Conservation (phyloP, 1,140 invertebrate genomes). For the Drosophila nigromelanica region DNA sequence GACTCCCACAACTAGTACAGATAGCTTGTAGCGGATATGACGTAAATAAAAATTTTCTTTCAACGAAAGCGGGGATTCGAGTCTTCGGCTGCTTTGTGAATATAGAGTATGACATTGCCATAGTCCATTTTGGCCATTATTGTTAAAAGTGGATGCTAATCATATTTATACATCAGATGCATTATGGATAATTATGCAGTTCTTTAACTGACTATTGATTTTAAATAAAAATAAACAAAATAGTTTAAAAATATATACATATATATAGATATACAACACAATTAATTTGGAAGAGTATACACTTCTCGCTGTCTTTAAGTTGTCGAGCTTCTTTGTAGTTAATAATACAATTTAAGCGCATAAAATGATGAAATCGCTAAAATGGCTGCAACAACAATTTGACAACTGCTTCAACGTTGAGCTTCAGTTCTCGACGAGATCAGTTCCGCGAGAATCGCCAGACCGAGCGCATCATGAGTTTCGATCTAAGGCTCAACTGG, state of each 20-base stretch:
- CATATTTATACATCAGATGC: too few relatives aligned
- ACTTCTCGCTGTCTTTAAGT: not conserved
- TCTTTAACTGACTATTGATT: too few relatives aligned
- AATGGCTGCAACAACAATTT: constrained; percentile 7
- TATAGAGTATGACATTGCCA: too few relatives aligned
- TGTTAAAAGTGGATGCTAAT: too few relatives aligned
- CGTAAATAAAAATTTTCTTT: too few relatives aligned
- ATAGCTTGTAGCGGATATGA: not conserved
- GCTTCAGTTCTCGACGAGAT: constrained; percentile 28
- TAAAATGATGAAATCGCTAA: not conserved
- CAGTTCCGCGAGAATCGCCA: constrained; percentile 47
- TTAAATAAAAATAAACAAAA: too few relatives aligned
- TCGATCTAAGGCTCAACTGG: constrained; percentile 19
- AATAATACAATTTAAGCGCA: constrained; percentile 32
- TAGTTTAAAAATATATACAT: too few relatives aligned
- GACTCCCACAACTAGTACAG: not conserved
- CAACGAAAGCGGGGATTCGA: too few relatives aligned
- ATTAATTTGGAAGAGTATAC: constrained; percentile 5
- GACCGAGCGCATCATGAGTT: constrained; percentile 57
- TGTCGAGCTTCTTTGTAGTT: constrained; percentile 34
- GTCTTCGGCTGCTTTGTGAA: too few relatives aligned
- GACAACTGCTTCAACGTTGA: constrained; percentile 16
- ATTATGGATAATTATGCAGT: too few relatives aligned
- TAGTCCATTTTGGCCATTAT: too few relatives aligned
- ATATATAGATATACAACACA: too few relatives aligned